phyloP scores from a whole-genome alignment of 1,140 invertebrate species.

The Pollicipes pollicipes region DNA sequence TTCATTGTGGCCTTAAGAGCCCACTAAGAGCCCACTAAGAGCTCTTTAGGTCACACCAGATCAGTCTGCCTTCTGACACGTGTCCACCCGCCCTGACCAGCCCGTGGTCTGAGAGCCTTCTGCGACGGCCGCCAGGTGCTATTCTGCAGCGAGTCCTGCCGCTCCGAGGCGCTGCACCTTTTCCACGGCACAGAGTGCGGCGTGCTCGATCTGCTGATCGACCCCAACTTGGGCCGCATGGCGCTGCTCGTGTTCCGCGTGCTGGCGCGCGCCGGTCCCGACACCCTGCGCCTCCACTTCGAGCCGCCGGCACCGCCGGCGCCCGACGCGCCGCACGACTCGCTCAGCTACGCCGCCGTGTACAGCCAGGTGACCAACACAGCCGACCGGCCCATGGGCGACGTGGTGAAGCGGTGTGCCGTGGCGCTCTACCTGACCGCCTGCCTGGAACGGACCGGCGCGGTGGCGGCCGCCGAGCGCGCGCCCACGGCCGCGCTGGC shows the following conservation, averaged over 20 bases:
- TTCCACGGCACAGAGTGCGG: constrained; percentile 37
- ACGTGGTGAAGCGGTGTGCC: constrained; percentile 32
- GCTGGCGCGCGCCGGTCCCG: constrained; percentile 20
- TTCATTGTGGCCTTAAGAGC: no score
- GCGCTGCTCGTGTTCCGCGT: constrained; percentile 34
- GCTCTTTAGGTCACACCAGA: no score
- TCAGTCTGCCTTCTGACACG: no score
- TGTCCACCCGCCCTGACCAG: no score
- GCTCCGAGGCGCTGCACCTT: constrained; percentile 26
- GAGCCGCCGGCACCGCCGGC: neutral
- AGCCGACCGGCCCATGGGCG: constrained; percentile 22
- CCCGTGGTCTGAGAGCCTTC: no score
- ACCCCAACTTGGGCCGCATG: constrained; percentile 26
- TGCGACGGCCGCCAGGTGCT: constrained; percentile 28
- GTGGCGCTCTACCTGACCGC: constrained; percentile 34
- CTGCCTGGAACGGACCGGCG: constrained; percentile 21
- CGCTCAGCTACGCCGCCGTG: constrained; percentile 12
- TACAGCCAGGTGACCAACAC: constrained; percentile 15
- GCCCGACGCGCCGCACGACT: constrained; percentile 16
- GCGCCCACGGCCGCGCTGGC: constrained; percentile 28
- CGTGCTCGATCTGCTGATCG: constrained; percentile 29
- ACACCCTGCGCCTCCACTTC: neutral
- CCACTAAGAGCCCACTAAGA: no score
- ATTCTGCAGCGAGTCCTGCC: constrained; percentile 34
- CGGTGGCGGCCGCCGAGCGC: constrained; percentile 17